Evolutionary conservation across 1,140 invertebrate genomes (phyloP).

Genomic region (Gryon sp.): DNA sequence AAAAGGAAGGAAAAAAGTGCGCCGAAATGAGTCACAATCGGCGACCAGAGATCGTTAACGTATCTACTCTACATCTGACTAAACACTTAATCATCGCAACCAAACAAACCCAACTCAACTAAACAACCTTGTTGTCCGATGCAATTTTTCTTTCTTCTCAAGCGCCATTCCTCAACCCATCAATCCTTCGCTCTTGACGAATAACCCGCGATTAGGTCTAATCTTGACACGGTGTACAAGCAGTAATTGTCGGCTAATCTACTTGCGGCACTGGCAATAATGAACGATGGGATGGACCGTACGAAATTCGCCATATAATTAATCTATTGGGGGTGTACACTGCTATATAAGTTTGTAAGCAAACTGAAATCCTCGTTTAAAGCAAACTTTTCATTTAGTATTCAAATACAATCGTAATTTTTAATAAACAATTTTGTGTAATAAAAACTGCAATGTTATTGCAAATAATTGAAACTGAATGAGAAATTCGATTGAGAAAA

Average conservation of each 20-base stretch:
- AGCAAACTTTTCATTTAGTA: too few species aligned
- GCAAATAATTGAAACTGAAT: too few species aligned
- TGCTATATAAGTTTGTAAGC: too few species aligned
- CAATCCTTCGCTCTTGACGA: conserved; percentile 46
- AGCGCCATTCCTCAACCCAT: conserved; percentile 30
- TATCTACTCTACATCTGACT: conserved; percentile 13
- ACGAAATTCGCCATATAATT: conserved; percentile 24
- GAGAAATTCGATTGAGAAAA: too few species aligned
- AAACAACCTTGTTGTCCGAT: conserved; percentile 44
- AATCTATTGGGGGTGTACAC: conserved; percentile 16
- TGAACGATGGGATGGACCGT: conserved; percentile 5
- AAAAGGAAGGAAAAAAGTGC: not conserved
- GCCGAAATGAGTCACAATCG: not conserved
- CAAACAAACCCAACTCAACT: conserved; percentile 32
- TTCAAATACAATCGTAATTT: too few species aligned
- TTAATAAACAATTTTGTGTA: too few species aligned
- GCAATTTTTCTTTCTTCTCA: conserved; percentile 42
- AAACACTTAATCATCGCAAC: conserved; percentile 46
- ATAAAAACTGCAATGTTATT: too few species aligned
- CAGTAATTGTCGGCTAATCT: conserved; percentile 48
- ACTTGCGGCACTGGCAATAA: conserved; percentile 16
- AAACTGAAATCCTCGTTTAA: too few species aligned
- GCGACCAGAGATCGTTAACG: not conserved
- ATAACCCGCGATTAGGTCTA: conserved; percentile 53
- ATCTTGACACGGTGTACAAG: conserved; percentile 54